phyloP scores from a whole-genome alignment of 1,140 invertebrate genomes.

The Patella vulgata region DNA sequence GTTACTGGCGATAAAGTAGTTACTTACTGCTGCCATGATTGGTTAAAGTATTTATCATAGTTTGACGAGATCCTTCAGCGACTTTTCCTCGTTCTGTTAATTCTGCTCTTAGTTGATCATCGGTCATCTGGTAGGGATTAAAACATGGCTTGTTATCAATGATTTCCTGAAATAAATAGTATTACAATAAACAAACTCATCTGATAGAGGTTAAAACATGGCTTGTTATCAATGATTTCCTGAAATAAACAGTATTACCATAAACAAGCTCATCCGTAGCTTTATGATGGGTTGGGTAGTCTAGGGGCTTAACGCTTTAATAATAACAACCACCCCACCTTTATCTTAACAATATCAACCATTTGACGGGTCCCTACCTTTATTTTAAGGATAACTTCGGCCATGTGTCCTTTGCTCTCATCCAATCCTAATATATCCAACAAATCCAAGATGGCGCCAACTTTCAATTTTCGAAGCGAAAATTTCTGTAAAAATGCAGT shows the following conservation, averaged over 20 bases:
- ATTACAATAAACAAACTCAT: too few species aligned
- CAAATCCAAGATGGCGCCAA: conserved; percentile 33
- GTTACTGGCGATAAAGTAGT: too few species aligned
- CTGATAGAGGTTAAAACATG: conserved; percentile 40
- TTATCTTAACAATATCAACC: too few species aligned
- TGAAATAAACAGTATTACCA: too few species aligned
- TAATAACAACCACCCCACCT: too few species aligned
- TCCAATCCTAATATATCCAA: conserved; percentile 28
- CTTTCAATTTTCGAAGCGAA: conserved; percentile 29
- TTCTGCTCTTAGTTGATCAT: conserved; percentile 31
- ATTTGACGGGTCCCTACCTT: too few species aligned
- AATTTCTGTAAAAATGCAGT: conserved; percentile 32
- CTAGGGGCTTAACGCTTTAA: too few species aligned
- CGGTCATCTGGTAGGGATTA: conserved; percentile 41
- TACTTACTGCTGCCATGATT: conserved; percentile 28
- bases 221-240: conserved; percentile 42
- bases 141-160: conserved; percentile 44
- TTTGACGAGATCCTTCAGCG: conserved; percentile 24
- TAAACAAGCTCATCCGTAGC: too few species aligned
- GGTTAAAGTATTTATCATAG: conserved; percentile 24
- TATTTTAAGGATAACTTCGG: conserved; percentile 30
- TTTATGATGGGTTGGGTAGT: too few species aligned
- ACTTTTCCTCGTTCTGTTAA: conserved; percentile 26
- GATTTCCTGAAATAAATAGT: conserved; percentile 31
- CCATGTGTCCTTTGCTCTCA: conserved; percentile 28